Evolutionary conservation across 1,140 invertebrate species (phyloP), one percentile per base, ranked within the genome.

Genomic region (Drosophila arawakana): DNA sequence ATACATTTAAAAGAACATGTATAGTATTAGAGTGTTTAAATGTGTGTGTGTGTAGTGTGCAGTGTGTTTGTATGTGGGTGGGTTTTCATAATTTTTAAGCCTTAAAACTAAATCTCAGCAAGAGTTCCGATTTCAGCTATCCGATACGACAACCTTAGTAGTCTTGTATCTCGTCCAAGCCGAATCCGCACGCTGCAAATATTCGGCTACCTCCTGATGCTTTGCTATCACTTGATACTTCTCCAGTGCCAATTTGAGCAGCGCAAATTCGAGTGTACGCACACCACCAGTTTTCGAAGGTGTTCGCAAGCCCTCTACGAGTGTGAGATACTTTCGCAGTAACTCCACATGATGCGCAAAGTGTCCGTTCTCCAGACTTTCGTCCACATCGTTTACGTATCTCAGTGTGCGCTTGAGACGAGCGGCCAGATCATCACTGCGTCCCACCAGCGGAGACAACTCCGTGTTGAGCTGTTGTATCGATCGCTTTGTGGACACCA

Each of bases 211-310:
- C 46, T 81, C 74, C 8, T 75, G 69, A 7, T 76, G 71, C 34
- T 77, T 62, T 11, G 15, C 39, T 7, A 60, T 18, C 18, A 91
- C 34, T 39, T 68, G 58, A 49, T 79, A 73, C 18, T 86, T 91
- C 25, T 89, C 89, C n/a, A 91, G 39, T 0, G 65, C 54, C 25
- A 91, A 37, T 46, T 91, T 91, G 0, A 91, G 67, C 7, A 91
- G 52, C 2, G 77, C 75, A 70, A 74, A 89, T 21, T 91, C 90
- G 10, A 89, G 43, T 8, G 66, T 76, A 2, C 84, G 84, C 8
- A 52, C 49, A 1, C 80, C 80, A 0, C 74, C 89, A 6, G 69
- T 11, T 4, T 11, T 35, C 7, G 49, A 15, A 0, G 88, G 80
- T 13, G 60, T 46, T 6, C 71, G 63, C 11, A 91, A 50, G 7